Evolutionary conservation across 2,888 invertebrate species (phyloP).

Genomic region (Pyrrhosoma nymphula): DNA sequence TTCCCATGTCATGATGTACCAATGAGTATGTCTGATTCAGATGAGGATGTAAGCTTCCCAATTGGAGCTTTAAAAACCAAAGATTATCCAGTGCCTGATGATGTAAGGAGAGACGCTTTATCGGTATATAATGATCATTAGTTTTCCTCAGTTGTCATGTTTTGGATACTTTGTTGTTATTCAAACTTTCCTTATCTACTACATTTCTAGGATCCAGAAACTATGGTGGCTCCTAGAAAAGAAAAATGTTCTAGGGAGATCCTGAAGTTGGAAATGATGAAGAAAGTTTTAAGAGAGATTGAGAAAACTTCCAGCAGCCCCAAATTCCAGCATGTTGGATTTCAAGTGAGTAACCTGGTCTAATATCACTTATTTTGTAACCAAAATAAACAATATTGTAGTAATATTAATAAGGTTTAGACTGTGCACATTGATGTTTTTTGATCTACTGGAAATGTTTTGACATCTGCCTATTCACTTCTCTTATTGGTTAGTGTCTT

Average conservation of each 20-base stretch:
- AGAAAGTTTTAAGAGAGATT: constrained; percentile 14
- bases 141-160: too few species aligned
- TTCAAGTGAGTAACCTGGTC: not conserved
- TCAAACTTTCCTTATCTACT: not conserved
- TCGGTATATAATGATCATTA: constrained; percentile 69
- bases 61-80: not conserved
- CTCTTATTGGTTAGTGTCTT: too few species aligned
- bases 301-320: not conserved
- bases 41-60: constrained; percentile 73
- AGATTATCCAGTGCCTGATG: constrained; percentile 33
- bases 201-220: not conserved
- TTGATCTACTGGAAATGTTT: too few species aligned
- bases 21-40: constrained; percentile 87
- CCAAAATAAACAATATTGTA: too few species aligned
- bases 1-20: constrained; percentile 90
- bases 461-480: too few species aligned
- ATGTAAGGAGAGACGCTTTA: constrained; percentile 19
- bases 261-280: constrained; percentile 24
- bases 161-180: not conserved
- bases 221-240: not conserved
- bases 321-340: constrained; percentile 50
- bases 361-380: too few species aligned
- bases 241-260: not conserved
- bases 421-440: too few species aligned
- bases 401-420: too few species aligned